Evolutionary conservation across 2,113 vertebrate species (phyloP), one percentile per base, ranked within the genome.

Genomic region (Limnothrissa miodon): DNA sequence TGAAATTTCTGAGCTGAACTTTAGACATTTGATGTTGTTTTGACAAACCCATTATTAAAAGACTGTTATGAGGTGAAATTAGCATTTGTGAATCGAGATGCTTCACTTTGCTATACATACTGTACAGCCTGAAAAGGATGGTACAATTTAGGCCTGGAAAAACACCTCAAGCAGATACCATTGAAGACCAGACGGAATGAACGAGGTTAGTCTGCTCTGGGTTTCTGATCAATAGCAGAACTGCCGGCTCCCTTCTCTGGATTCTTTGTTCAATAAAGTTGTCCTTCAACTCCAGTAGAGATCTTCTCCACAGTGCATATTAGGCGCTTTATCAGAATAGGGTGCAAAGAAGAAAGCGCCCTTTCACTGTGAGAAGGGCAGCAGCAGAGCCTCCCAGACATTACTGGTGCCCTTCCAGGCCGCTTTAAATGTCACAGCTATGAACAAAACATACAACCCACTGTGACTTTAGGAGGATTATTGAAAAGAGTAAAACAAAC

Each of bases 241-340:
- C 66, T 4, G 25, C 66, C 17, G 66, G 66, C 29, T 74, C 29
- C 66, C 66, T 29, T 17, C 29, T 74, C 33, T 36, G 17, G 66
- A 11, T 36, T 15, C 66, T 36, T 74, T 36, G 66, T 74, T 74
- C 66, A 74, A 74, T 74, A 74, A 0, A 74, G 66, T 74, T 74
- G 66, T 74, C 66, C 66, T 36, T 74, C 66, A 74, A 33, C 66
- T 36, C 11, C 66, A 36, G 66, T 39, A 36, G 66, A 66, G 59
- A 74, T 29, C 29, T 74, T 74, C 66, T 74, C 66, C 66, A 74
- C 33, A 74, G 66, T 36, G 66, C 66, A 36, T 33, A 74, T 74
- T 36, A 74, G 66, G 66, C 11, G 29, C 36, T 74, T 33, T 74
- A 39, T 74, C 29, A 74, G 29, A 29, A 74, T 74, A 74, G 66